phyloP scores from a whole-genome alignment of 2,113 vertebrate species.

The Ageneiosus marmoratus region DNA sequence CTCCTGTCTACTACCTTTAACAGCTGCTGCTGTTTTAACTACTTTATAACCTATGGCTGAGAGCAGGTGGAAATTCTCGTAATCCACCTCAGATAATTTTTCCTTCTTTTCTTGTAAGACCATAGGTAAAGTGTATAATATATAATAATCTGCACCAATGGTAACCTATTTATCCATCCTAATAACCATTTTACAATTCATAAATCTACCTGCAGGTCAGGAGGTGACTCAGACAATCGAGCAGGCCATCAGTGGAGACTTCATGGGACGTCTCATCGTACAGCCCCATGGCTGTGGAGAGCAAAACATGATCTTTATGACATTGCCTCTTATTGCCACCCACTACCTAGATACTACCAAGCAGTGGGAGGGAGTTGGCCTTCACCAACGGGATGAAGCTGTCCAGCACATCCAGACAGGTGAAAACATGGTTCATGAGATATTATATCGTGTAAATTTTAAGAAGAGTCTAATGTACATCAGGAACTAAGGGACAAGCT shows the following conservation, averaged over 20 bases:
- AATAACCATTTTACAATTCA: neutral
- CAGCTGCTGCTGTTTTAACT: no score
- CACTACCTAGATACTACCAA: conserved; percentile 55
- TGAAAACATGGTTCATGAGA: neutral
- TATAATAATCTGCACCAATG: no score
- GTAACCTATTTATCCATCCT: neutral
- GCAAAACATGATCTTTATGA: conserved; percentile 60
- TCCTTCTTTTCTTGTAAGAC: no score
- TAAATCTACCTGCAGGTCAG: conserved; percentile 52
- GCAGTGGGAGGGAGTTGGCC: conserved; percentile 60
- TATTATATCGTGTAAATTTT: neutral
- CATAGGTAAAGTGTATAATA: no score
- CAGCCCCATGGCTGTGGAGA: conserved; percentile 58
- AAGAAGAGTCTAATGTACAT: neutral
- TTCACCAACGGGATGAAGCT: conserved; percentile 51
- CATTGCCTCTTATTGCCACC: conserved; percentile 50
- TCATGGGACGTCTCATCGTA: conserved; percentile 35
- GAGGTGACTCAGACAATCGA: conserved; percentile 58
- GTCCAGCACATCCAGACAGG: conserved; percentile 41
- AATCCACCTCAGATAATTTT: no score
- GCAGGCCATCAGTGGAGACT: conserved; percentile 54
- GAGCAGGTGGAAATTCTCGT: no score
- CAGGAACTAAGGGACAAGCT: neutral
- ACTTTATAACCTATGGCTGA: no score
- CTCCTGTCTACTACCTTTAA: no score